These are phyloP conservation scores for Rhabdornis inornatus DNA, from an alignment of 2,113 vertebrate genomes.

Conservation along the genomic window DNA sequence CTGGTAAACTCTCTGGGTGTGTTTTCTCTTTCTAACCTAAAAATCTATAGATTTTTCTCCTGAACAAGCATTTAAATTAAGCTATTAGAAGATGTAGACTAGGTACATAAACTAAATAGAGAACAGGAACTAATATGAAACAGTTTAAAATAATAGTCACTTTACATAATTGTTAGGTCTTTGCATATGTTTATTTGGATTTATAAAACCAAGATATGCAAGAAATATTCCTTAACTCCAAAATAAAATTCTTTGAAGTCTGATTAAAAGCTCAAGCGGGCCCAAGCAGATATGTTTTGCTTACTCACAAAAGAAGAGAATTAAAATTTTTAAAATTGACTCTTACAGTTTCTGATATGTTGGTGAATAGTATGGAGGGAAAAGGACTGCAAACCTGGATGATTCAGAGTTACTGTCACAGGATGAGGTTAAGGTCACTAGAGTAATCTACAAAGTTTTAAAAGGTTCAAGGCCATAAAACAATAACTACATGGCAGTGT, in stretches of 20 bases:
- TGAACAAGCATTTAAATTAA: neutral
- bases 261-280: neutral
- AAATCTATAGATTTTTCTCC: neutral
- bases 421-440: neutral
- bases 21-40: neutral
- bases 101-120: neutral
- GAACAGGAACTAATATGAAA: neutral
- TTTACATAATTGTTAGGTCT: neutral
- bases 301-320: neutral
- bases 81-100: neutral
- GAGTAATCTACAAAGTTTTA: neutral
- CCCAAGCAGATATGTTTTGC: neutral
- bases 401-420: neutral
- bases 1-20: neutral
- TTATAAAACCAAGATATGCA: neutral
- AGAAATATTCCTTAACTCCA: neutral
- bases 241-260: neutral
- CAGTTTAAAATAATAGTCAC: neutral
- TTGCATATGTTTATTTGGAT: neutral
- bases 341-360: neutral
- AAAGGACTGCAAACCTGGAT: neutral
- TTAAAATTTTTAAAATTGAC: neutral
- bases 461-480: neutral
- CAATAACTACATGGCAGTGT: neutral
- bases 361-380: too few relatives aligned